These are phyloP conservation scores for Helicoverpa armigera DNA, from an alignment of 1,140 invertebrate genomes.

Conservation along the genomic window DNA sequence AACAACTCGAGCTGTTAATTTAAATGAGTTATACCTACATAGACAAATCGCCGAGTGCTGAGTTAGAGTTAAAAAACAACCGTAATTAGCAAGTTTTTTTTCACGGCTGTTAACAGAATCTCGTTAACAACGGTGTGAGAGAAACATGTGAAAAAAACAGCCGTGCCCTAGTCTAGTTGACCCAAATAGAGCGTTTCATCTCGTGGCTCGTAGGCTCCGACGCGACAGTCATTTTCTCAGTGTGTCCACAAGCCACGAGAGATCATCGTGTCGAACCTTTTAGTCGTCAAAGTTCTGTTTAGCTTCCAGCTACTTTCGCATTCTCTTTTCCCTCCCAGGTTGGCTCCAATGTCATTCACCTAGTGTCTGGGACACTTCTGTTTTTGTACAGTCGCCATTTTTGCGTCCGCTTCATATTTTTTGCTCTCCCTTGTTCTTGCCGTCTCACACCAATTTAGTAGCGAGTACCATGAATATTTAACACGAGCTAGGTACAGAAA, in stretches of 20 bases:
- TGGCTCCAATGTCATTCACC: constrained; percentile 26
- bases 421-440: constrained; percentile 3
- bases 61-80: constrained; percentile 24
- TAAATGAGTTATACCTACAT: neutral
- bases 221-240: constrained; percentile 48
- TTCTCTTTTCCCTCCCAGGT: constrained; percentile 6
- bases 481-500: constrained; percentile 3
- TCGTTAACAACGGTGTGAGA: constrained; percentile 41
- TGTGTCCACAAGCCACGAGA: constrained; percentile 43
- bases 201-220: constrained; percentile 48
- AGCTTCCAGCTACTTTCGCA: constrained; percentile 16
- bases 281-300: constrained; percentile 20
- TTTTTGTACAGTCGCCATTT: constrained; percentile 22
- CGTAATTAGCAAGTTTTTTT: constrained; percentile 48
- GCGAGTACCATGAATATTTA: constrained; percentile 25
- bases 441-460: constrained; percentile 8
- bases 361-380: constrained; percentile 7
- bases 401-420: constrained; percentile 5
- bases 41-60: neutral
- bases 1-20: neutral
- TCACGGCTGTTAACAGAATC: constrained; percentile 27
- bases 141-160: constrained; percentile 50
- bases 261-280: constrained; percentile 44
- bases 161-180: constrained; percentile 56
- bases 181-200: constrained; percentile 60